phyloP scores from a whole-genome alignment of 2,113 vertebrate species.

The Gallinago media region DNA sequence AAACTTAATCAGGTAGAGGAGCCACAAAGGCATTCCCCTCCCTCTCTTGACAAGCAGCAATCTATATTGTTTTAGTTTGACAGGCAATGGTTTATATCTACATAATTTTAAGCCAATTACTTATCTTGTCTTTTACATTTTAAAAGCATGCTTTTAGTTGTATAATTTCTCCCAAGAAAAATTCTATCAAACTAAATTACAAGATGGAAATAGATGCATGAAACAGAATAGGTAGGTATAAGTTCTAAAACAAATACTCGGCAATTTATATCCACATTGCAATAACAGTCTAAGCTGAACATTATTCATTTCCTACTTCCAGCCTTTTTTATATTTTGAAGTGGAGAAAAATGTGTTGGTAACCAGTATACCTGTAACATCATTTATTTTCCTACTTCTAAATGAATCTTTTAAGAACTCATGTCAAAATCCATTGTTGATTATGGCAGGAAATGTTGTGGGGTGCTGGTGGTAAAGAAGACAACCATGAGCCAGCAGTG shows the following conservation, averaged over 20 bases:
- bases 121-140: constrained; percentile 7
- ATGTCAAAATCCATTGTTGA: neutral
- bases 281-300: neutral
- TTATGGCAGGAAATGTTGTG: neutral
- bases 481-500: neutral
- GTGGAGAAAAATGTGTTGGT: neutral
- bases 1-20: constrained; percentile 42
- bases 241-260: neutral
- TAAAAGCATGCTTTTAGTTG: constrained; percentile 25
- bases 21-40: constrained; percentile 18
- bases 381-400: neutral
- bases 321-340: neutral
- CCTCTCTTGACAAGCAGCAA: constrained; percentile 39
- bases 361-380: neutral
- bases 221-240: neutral
- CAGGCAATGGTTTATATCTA: constrained; percentile 11
- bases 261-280: neutral
- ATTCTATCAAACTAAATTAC: constrained; percentile 28
- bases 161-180: constrained; percentile 12
- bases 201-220: neutral
- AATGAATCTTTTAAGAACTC: neutral
- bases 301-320: neutral
- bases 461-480: neutral
- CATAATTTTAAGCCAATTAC: constrained; percentile 44
- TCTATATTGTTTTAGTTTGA: constrained; percentile 50